A percentile compares a stretch with the other conserved stretches of the same genome.
phyloP scores from a whole-genome alignment of 2,888 invertebrate species.

The Conus canariensis region DNA sequence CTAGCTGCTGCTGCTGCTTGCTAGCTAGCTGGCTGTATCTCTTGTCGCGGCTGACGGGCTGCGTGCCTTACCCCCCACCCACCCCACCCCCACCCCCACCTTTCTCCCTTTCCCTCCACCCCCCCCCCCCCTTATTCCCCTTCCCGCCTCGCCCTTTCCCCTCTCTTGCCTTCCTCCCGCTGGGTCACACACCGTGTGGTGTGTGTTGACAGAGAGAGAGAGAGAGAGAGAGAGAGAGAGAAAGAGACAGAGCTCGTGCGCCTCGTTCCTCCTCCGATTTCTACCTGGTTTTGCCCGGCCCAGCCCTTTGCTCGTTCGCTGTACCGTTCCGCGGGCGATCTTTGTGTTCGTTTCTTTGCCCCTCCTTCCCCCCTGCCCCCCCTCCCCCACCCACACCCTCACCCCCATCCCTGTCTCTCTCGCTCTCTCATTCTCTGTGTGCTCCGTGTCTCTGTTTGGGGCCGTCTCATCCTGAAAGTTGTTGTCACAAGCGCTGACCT shows the following conservation, averaged over 20 bases:
- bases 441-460: not conserved
- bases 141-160: not conserved
- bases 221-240: no score
- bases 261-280: no score
- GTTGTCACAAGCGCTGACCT: no score
- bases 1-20: no score
- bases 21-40: no score
- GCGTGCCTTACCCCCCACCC: not conserved
- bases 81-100: not conserved
- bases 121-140: not conserved
- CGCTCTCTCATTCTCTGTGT: not conserved
- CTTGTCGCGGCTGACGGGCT: no score
- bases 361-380: not conserved
- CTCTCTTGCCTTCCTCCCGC: not conserved
- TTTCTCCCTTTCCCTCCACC: not conserved
- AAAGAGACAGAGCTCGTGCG: no score
- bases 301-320: not conserved
- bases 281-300: no score
- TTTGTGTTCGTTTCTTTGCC: not conserved
- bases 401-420: not conserved
- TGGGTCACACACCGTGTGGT: not conserved
- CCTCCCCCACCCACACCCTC: not conserved
- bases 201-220: no score
- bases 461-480: not conserved
- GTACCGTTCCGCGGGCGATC: not conserved